Percentiles rank a stretch among this genome's conserved stretches.
phyloP scores from a whole-genome alignment of 2,888 invertebrate genomes.

The Proisotoma minuta region DNA sequence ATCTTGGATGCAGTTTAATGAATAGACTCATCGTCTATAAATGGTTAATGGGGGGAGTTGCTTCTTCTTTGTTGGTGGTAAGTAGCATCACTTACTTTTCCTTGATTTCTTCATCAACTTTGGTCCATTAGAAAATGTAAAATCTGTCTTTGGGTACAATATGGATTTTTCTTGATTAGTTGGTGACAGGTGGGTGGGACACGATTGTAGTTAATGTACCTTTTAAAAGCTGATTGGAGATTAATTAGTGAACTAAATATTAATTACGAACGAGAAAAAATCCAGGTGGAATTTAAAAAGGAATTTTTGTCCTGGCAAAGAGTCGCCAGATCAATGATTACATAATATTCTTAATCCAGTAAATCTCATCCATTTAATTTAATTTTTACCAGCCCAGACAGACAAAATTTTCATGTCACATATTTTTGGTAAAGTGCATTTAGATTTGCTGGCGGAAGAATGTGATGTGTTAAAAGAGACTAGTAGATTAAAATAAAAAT shows the following conservation, averaged over 20 bases:
- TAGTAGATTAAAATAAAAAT: background rate
- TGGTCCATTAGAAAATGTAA: background rate
- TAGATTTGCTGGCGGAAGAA: background rate
- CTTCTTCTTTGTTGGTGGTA: background rate
- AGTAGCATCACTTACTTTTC: background rate
- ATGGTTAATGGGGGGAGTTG: constrained; percentile 1
- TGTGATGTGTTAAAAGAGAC: constrained; percentile 7
- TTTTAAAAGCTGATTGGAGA: too few species aligned
- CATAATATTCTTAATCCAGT: too few species aligned
- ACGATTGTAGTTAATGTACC: background rate
- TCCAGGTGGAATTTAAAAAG: too few species aligned
- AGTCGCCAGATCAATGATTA: too few species aligned
- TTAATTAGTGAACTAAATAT: too few species aligned
- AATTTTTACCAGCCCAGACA: too few species aligned
- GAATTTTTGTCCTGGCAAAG: too few species aligned
- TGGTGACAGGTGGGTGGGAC: background rate
- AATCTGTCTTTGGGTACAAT: background rate
- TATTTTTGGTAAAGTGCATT: too few species aligned
- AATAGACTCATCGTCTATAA: constrained; percentile 17
- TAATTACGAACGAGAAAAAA: too few species aligned
- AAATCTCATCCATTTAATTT: too few species aligned
- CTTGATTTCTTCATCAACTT: background rate
- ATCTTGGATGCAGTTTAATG: constrained; percentile 13
- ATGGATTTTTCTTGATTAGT: background rate
- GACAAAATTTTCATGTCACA: too few species aligned